phyloP scores from a whole-genome alignment of 1,140 invertebrate genomes.

The Euwallacea similis region DNA sequence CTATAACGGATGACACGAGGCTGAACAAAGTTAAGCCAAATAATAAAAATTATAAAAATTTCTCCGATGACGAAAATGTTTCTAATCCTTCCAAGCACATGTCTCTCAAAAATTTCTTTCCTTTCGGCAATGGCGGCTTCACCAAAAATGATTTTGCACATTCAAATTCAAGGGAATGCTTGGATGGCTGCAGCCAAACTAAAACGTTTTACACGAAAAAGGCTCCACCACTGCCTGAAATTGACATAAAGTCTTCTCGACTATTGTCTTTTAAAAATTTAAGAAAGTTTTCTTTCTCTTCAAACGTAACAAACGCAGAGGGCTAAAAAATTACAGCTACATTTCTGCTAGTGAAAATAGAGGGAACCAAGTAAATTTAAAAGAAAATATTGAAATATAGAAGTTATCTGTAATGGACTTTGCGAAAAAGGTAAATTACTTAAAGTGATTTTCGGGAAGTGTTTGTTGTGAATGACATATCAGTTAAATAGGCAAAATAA shows the following conservation, averaged over 20 bases:
- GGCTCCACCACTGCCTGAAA: slow-evolving; percentile 11
- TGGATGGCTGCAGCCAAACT: neutral
- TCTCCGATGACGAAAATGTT: too few relatives aligned
- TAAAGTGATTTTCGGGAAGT: neutral
- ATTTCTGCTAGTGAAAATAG: too few relatives aligned
- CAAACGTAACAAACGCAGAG: slow-evolving; percentile 20
- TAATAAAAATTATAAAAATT: slow-evolving; percentile 6
- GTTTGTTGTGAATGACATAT: too few relatives aligned
- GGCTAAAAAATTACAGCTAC: too few relatives aligned
- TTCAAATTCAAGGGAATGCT: too few relatives aligned
- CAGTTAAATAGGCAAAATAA: too few relatives aligned
- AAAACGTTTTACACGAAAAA: slow-evolving; percentile 7
- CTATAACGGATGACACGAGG: slow-evolving; percentile 35
- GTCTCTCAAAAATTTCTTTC: slow-evolving; percentile 11
- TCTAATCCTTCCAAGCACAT: too few relatives aligned
- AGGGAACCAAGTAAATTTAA: too few relatives aligned
- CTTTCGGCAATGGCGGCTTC: too few relatives aligned
- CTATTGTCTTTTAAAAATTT: slow-evolving; percentile 53
- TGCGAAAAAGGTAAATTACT: slow-evolving; percentile 42
- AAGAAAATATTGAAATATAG: neutral
- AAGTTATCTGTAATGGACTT: slow-evolving; percentile 47
- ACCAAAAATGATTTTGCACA: neutral
- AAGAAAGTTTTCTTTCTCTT: slow-evolving; percentile 55
- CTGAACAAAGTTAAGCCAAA: neutral
- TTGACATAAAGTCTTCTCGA: slow-evolving; percentile 7